These are phyloP conservation scores for Drosophila repleta DNA, from an alignment of 1,140 invertebrate genomes.

Conservation along the genomic window DNA sequence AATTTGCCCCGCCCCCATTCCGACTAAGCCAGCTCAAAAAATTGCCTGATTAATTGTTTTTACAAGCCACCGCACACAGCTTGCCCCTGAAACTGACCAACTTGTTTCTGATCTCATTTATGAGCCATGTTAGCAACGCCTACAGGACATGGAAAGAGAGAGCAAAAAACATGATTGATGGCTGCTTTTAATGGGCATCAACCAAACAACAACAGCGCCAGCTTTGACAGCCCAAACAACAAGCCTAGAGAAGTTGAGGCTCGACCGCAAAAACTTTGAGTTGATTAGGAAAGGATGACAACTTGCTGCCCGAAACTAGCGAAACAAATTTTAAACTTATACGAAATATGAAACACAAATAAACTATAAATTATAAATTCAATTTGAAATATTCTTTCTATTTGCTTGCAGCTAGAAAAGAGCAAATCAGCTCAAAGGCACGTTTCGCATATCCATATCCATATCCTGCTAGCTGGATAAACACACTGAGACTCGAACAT, in stretches of 20 bases:
- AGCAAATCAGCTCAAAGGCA: too few relatives aligned
- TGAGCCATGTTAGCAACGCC: conserved; percentile 27
- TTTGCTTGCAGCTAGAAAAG: too few relatives aligned
- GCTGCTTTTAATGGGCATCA: conserved; percentile 45
- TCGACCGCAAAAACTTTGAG: conserved; percentile 20
- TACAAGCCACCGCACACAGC: conserved; percentile 21
- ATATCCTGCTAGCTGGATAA: conserved; percentile 5
- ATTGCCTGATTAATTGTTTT: conserved; percentile 33
- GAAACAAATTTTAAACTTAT: background rate
- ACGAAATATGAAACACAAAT: too few relatives aligned
- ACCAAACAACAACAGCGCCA: conserved; percentile 2
- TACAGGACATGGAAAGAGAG: conserved; percentile 7
- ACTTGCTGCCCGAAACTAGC: background rate
- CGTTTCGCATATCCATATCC: too few relatives aligned
- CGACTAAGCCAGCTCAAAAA: conserved; percentile 7
- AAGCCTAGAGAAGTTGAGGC: conserved; percentile 8
- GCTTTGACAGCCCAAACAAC: background rate
- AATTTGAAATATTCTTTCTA: too few relatives aligned
- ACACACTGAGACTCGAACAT: conserved; percentile 41
- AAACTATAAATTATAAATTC: too few relatives aligned
- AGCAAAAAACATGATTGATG: conserved; percentile 52
- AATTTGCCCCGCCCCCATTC: too few relatives aligned
- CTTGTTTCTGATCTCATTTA: conserved; percentile 37
- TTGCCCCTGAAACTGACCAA: conserved; percentile 15
- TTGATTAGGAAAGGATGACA: conserved; percentile 38